These are phyloP conservation scores for Nesoenas mayeri DNA, from an alignment of 2,113 vertebrate species.

Conservation along the genomic window DNA sequence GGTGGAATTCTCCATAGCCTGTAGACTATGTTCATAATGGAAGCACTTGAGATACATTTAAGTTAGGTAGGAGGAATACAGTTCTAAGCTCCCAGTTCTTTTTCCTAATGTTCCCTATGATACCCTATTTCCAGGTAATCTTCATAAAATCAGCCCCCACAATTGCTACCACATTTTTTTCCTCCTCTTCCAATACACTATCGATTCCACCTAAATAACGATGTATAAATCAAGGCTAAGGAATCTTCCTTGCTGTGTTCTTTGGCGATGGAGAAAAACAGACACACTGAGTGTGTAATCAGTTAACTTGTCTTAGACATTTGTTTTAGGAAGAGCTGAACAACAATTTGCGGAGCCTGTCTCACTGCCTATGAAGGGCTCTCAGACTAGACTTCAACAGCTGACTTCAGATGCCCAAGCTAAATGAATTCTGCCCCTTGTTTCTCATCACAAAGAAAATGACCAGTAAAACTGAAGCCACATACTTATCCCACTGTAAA, in stretches of 20 bases:
- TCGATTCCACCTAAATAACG: neutral
- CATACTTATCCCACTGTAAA: neutral
- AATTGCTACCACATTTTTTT: neutral
- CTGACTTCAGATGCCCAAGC: neutral
- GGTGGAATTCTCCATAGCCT: neutral
- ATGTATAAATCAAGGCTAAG: neutral
- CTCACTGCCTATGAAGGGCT: neutral
- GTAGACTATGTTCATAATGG: neutral
- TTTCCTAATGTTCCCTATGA: neutral
- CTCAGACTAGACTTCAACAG: neutral
- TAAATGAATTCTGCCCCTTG: neutral
- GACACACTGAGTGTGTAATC: neutral
- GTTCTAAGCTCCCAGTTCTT: neutral
- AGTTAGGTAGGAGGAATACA: neutral
- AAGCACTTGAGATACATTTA: neutral
- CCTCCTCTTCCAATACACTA: neutral
- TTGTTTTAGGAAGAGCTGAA: neutral
- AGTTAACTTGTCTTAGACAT: neutral
- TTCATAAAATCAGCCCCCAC: neutral
- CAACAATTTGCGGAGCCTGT: neutral
- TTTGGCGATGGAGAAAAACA: neutral
- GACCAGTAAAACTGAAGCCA: neutral
- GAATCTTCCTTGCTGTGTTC: neutral
- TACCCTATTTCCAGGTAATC: neutral
- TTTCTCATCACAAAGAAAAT: neutral